Percentiles rank a stretch among this genome's conserved stretches.
phyloP scores from a whole-genome alignment of 2,113 vertebrate genomes.

The Xenopus tropicalis region DNA sequence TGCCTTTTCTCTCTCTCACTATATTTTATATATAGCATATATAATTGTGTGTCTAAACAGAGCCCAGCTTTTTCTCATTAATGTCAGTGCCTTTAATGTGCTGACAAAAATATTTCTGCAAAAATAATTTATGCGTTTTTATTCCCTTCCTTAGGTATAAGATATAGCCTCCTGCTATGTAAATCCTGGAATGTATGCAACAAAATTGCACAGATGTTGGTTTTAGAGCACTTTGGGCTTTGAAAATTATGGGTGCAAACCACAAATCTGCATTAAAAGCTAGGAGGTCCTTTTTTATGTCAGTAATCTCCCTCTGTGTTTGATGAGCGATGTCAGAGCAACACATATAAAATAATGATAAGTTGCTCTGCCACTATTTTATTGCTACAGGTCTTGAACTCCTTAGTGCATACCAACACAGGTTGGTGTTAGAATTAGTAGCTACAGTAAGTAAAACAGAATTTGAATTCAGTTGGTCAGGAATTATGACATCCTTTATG shows the following conservation, averaged over 20 bases:
- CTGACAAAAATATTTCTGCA: conserved; percentile 58
- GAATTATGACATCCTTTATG: too few relatives aligned
- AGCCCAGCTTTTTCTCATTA: conserved; percentile 43
- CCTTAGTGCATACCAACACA: neutral
- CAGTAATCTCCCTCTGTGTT: conserved; percentile 7
- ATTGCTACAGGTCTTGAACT: neutral
- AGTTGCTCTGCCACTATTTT: neutral
- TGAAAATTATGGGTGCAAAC: conserved; percentile 18
- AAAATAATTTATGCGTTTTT: conserved; percentile 62
- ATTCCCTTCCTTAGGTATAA: conserved; percentile 52
- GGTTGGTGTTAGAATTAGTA: neutral
- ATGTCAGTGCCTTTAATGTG: conserved; percentile 57
- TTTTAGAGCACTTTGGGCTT: conserved; percentile 6
- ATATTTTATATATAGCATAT: too few relatives aligned
- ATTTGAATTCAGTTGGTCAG: too few relatives aligned
- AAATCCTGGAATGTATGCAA: conserved; percentile 56
- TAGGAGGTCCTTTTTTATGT: conserved; percentile 3
- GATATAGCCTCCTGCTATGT: conserved; percentile 42
- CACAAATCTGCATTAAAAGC: conserved; percentile 8
- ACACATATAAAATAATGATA: neutral
- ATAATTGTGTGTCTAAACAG: too few relatives aligned
- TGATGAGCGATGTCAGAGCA: conserved; percentile 5
- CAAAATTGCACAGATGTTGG: conserved; percentile 32
- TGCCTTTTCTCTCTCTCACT: too few relatives aligned
- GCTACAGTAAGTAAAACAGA: too few relatives aligned